Conservation (phyloP, 2,113 vertebrate genomes). For the Lampris megalopsis region DNA sequence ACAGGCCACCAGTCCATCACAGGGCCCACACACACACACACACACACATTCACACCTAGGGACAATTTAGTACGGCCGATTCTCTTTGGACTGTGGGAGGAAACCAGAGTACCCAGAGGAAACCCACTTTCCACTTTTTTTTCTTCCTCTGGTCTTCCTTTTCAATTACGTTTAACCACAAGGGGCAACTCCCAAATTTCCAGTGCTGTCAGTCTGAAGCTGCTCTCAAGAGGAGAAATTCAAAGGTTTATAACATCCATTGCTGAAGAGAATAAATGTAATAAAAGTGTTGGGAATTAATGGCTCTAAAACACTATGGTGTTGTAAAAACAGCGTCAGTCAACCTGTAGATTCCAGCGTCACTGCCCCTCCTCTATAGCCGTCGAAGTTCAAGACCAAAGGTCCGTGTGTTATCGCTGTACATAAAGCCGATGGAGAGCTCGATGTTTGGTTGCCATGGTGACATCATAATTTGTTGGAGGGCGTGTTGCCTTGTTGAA, state of each 20-base stretch:
- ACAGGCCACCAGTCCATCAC: too few relatives aligned
- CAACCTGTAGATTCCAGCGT: neutral
- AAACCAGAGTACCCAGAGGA: too few relatives aligned
- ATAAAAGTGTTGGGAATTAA: too few relatives aligned
- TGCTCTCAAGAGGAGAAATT: neutral
- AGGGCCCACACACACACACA: too few relatives aligned
- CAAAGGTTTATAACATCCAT: neutral
- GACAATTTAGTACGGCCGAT: too few relatives aligned
- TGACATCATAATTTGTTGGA: conserved; percentile 22
- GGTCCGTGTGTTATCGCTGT: neutral
- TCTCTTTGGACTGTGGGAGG: too few relatives aligned
- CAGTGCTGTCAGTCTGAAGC: too few relatives aligned
- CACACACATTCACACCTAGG: too few relatives aligned
- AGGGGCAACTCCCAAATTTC: neutral
- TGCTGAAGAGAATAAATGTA: too few relatives aligned
- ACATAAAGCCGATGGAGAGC: neutral
- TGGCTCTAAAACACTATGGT: too few relatives aligned
- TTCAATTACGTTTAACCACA: neutral
- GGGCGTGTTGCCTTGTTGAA: conserved; percentile 23
- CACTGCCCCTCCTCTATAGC: neutral
- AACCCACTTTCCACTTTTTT: too few relatives aligned
- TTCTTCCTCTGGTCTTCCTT: neutral
- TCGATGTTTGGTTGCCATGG: conserved; percentile 58
- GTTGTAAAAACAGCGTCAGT: neutral
- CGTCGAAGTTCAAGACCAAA: neutral